These are phyloP conservation scores for Urophycis tenuis DNA, from an alignment of 2,797 vertebrate genomes.

Conservation along the genomic window DNA sequence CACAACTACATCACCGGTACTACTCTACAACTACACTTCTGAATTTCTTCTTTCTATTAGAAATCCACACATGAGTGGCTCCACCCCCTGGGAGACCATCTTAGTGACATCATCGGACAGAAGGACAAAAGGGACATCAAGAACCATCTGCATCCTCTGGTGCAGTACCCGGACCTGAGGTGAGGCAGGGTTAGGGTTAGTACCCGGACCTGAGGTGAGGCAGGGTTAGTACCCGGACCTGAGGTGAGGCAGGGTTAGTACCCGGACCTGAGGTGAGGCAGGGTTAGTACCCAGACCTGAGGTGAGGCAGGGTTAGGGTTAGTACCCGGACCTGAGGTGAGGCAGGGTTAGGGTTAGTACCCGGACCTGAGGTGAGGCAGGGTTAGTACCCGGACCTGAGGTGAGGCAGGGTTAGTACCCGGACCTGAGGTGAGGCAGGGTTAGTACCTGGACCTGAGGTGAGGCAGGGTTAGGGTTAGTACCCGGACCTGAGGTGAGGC, in stretches of 20 bases:
- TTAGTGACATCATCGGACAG: slow-evolving; percentile 73
- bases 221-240: neutral
- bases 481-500: neutral
- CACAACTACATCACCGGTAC: neutral
- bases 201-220: too few species aligned
- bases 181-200: slow-evolving; percentile 49
- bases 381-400: neutral
- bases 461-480: too few species aligned
- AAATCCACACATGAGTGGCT: slow-evolving; percentile 76
- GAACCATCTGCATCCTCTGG: slow-evolving; percentile 60
- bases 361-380: neutral
- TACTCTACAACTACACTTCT: neutral
- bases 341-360: neutral
- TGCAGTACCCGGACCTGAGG: slow-evolving; percentile 83
- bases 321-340: too few species aligned
- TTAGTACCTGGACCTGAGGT: neutral
- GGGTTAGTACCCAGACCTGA: neutral
- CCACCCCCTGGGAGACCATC: slow-evolving; percentile 58
- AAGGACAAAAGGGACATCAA: slow-evolving; percentile 70
- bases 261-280: neutral
- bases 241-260: neutral
- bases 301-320: too few species aligned
- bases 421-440: too few species aligned
- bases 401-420: too few species aligned
- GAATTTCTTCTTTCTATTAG: slow-evolving; percentile 52